A percentile compares a stretch with the other conserved stretches of the same genome.
These are phyloP conservation scores for Australoheros scitulus DNA, from an alignment of 2,113 vertebrate species.

Conservation along the genomic window DNA sequence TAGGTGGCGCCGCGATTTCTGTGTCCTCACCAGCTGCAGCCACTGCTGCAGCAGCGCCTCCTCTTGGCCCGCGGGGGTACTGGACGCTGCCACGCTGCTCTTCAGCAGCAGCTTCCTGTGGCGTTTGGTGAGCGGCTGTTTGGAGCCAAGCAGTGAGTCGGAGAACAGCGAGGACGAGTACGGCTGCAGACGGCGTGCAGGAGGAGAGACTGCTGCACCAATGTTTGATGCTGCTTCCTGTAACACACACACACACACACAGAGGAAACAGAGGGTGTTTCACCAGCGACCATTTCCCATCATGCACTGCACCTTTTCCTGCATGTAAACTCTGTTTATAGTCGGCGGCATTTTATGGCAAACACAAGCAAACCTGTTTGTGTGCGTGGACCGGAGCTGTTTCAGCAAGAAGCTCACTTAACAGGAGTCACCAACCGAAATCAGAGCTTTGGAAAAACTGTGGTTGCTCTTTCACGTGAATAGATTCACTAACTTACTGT, in stretches of 20 bases:
- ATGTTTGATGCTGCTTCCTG: background rate
- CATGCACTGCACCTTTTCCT: background rate
- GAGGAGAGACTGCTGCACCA: background rate
- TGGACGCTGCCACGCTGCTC: slow-evolving; percentile 70
- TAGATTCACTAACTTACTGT: too few species aligned
- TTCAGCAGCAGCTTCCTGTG: slow-evolving; percentile 84
- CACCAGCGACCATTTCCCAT: background rate
- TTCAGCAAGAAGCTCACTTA: too few species aligned
- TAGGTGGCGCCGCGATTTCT: slow-evolving; percentile 81
- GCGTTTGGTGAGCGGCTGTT: slow-evolving; percentile 78
- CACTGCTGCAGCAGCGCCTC: slow-evolving; percentile 42
- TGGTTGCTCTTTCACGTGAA: too few species aligned
- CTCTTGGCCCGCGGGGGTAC: slow-evolving; percentile 15
- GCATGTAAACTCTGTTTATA: too few species aligned
- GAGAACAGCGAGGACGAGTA: slow-evolving; percentile 2
- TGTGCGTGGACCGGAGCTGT: too few species aligned
- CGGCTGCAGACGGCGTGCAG: slow-evolving; percentile 27
- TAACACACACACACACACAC: background rate
- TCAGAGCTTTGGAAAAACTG: too few species aligned
- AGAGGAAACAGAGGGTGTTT: background rate
- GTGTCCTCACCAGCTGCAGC: slow-evolving; percentile 70
- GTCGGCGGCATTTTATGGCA: too few species aligned
- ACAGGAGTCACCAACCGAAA: too few species aligned
- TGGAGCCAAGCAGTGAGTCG: background rate
- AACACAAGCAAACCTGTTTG: too few species aligned